These are phyloP conservation scores for Phania funesta DNA, from an alignment of 2,888 invertebrate species.

Conservation along the genomic window DNA sequence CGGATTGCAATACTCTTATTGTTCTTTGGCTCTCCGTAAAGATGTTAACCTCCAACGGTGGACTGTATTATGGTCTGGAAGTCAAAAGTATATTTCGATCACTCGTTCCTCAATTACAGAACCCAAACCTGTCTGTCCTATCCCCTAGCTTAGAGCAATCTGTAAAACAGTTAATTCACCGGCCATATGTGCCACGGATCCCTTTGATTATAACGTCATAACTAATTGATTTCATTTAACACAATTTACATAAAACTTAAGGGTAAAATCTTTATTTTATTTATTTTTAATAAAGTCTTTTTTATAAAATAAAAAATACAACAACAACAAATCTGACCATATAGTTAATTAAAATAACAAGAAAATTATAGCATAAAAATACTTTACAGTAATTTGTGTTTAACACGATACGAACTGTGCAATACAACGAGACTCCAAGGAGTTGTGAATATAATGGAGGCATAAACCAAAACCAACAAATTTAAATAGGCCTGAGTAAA, in stretches of 20 bases:
- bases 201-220: too few species aligned
- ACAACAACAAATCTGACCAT: constrained; percentile 1
- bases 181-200: too few species aligned
- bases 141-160: too few species aligned
- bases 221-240: too few species aligned
- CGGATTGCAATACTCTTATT: too few species aligned
- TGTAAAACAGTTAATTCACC: too few species aligned
- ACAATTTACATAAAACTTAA: neutral
- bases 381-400: constrained; percentile 45
- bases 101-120: too few species aligned
- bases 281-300: constrained; percentile 7
- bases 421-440: constrained; percentile 36
- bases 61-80: too few species aligned
- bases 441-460: constrained; percentile 33
- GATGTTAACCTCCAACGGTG: too few species aligned
- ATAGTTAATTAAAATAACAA: constrained; percentile 30
- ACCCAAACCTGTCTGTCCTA: too few species aligned
- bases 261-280: constrained; percentile 1
- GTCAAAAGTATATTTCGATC: too few species aligned
- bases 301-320: neutral
- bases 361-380: constrained; percentile 3
- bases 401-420: constrained; percentile 46
- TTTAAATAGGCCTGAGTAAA: neutral
- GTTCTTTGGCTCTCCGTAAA: too few species aligned
- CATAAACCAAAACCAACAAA: constrained; percentile 3